Conservation (phyloP, 2,797 vertebrate genomes). For the Hippopotamyrus pictus region DNA sequence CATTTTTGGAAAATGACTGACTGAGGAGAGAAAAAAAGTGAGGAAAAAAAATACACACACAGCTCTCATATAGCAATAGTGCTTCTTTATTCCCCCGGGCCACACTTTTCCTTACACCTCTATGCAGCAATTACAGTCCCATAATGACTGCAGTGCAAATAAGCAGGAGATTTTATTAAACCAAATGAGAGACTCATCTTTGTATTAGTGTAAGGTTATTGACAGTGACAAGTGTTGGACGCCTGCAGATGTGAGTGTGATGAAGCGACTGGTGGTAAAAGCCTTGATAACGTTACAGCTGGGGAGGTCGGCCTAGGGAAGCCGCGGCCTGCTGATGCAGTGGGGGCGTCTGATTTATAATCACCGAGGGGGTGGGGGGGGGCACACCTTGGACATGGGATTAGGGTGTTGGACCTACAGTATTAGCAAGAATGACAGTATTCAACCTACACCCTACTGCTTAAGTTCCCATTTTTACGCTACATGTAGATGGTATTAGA, state of each 20-base stretch:
- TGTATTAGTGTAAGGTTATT: constrained; percentile 98
- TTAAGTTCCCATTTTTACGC: not conserved
- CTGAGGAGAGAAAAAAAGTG: constrained; percentile 74
- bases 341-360: constrained; percentile 75
- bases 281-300: constrained; percentile 95
- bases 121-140: constrained; percentile 89
- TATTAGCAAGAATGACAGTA: constrained; percentile 63
- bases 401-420: constrained; percentile 82
- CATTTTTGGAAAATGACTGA: constrained; percentile 96
- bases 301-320: constrained; percentile 85
- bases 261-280: constrained; percentile 88
- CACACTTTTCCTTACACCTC: constrained; percentile 87
- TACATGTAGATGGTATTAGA: not conserved
- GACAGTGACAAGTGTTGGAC: constrained; percentile 98
- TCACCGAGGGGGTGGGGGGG: not conserved
- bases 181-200: constrained; percentile 98
- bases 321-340: constrained; percentile 80
- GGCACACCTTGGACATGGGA: constrained; percentile 27
- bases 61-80: constrained; percentile 87
- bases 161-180: constrained; percentile 99
- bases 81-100: constrained; percentile 86
- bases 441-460: not conserved
- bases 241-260: constrained; percentile 82
- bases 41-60: constrained; percentile 70
- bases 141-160: constrained; percentile 98